These are phyloP conservation scores for Halcyon smyrnensis DNA, from an alignment of 2,797 vertebrate species.

Conservation along the genomic window DNA sequence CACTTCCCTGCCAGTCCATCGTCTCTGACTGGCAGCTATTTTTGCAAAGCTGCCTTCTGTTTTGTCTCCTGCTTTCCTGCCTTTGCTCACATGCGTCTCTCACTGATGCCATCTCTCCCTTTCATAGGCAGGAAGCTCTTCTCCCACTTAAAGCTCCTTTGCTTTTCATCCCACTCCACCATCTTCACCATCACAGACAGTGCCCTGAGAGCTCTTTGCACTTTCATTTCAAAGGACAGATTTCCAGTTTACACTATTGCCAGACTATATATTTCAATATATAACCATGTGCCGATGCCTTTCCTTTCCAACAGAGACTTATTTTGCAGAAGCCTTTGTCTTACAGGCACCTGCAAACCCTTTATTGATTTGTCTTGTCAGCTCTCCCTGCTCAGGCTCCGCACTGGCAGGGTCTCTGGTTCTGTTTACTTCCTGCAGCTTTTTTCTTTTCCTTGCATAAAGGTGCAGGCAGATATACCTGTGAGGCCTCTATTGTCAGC, in stretches of 20 bases:
- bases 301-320: not conserved
- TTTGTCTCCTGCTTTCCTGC: slow-evolving; percentile 29
- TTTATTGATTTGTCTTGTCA: not conserved
- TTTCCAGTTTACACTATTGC: not conserved
- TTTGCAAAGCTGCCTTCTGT: slow-evolving; percentile 40
- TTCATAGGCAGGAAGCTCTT: not conserved
- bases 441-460: not conserved
- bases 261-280: not conserved
- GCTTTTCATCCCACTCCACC: not conserved
- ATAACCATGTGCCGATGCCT: not conserved
- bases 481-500: not conserved
- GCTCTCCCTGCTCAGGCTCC: not conserved
- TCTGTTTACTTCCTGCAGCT: slow-evolving; percentile 17
- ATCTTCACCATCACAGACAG: not conserved
- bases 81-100: not conserved
- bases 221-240: not conserved
- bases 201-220: not conserved
- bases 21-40: slow-evolving; percentile 20
- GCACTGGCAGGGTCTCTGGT: not conserved
- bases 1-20: not conserved
- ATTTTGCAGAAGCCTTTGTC: not conserved
- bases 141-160: not conserved
- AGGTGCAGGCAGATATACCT: not conserved
- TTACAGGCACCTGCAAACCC: not conserved
- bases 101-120: not conserved